Evolutionary conservation across 2,113 vertebrate species (phyloP).

Genomic region (Gymnogyps californianus): DNA sequence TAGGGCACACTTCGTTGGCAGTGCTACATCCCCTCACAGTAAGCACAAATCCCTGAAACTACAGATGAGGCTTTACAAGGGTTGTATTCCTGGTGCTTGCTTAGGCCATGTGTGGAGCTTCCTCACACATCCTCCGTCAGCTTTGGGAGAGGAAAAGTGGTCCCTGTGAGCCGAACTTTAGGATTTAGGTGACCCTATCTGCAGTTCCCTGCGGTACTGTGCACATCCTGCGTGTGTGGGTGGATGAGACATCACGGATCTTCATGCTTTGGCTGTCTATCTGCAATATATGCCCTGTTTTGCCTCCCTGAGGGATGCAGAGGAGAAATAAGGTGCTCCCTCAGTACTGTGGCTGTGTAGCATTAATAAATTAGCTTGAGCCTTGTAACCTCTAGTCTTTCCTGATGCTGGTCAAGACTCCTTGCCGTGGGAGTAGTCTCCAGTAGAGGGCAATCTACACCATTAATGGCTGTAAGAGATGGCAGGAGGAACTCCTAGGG

Average conservation of each 20-base stretch:
- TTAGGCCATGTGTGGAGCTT: neutral
- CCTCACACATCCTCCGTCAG: neutral
- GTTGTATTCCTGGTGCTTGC: neutral
- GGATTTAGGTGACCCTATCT: neutral
- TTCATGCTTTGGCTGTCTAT: neutral
- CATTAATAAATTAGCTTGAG: neutral
- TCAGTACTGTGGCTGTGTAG: neutral
- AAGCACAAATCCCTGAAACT: neutral
- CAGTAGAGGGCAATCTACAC: constrained; percentile 27
- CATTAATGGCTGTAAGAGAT: neutral
- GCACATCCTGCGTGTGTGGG: neutral
- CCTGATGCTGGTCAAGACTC: neutral
- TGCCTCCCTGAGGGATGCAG: neutral
- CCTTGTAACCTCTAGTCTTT: neutral
- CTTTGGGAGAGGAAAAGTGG: neutral
- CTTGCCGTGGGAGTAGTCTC: neutral
- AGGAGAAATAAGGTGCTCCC: neutral
- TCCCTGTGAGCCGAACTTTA: neutral
- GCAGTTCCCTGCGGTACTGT: neutral
- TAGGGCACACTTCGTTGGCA: neutral
- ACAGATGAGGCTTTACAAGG: accelerated
- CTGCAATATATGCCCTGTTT: neutral
- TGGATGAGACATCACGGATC: neutral
- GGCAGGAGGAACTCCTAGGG: neutral
- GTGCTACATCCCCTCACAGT: neutral